Conservation (phyloP, 1,140 invertebrate species). For the Drosophila oshimai region DNA sequence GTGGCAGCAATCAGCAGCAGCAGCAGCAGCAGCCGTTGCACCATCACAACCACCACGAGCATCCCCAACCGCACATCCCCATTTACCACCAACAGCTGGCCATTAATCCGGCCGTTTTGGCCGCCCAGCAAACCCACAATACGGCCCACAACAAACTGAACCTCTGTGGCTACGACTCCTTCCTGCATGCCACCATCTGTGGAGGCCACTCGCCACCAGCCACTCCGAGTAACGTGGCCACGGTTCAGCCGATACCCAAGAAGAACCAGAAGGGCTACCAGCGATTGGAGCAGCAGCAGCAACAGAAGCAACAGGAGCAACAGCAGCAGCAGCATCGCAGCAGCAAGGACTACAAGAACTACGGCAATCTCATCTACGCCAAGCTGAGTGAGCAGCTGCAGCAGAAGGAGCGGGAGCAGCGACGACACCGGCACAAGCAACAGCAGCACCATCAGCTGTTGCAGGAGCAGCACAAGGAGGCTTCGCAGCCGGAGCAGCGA, state of each 20-base stretch:
- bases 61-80: constrained; percentile 84
- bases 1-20: constrained; percentile 65
- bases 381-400: constrained; percentile 78
- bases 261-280: constrained; percentile 70
- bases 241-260: constrained; percentile 73
- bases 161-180: constrained; percentile 85
- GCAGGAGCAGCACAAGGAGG: constrained; percentile 23
- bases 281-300: constrained; percentile 39
- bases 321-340: constrained; percentile 43
- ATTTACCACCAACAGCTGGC: constrained; percentile 82
- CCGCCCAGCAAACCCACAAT: constrained; percentile 73
- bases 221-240: constrained; percentile 70
- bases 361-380: constrained; percentile 78
- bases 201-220: constrained; percentile 67
- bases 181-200: constrained; percentile 85
- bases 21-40: neutral
- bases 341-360: constrained; percentile 74
- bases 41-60: constrained; percentile 74
- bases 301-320: constrained; percentile 3
- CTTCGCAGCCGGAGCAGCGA: constrained; percentile 31
- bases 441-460: constrained; percentile 26
- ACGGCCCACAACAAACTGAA: constrained; percentile 83
- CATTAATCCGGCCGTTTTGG: constrained; percentile 80
- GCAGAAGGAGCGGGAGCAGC: constrained; percentile 67
- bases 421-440: constrained; percentile 60